Conservation (phyloP, 2,888 invertebrate species). For the Petrolisthes manimaculis region DNA sequence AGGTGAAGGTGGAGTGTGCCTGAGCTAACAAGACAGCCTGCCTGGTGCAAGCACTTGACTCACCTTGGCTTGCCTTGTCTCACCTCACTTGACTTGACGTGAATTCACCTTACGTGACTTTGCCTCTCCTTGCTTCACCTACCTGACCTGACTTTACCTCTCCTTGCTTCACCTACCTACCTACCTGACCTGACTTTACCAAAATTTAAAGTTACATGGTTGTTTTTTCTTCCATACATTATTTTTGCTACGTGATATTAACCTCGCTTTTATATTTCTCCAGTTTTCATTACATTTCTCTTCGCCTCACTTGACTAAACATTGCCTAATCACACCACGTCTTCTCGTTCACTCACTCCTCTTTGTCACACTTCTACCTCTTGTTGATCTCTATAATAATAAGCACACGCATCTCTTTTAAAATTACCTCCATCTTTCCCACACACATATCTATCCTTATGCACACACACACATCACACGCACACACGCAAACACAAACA, state of each 20-base stretch:
- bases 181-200: neutral
- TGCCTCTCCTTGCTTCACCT: neutral
- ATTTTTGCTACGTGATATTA: neutral
- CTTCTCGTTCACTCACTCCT: neutral
- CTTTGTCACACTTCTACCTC: neutral
- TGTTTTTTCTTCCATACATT: neutral
- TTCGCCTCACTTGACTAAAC: neutral
- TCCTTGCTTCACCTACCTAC: neutral
- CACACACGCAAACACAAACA: neutral
- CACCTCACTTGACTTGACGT: neutral
- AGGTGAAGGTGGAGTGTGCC: neutral
- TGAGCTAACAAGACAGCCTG: conserved; percentile 7
- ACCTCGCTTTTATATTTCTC: conserved; percentile 13
- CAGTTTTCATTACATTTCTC: neutral
- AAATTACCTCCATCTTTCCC: neutral
- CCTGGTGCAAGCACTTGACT: neutral
- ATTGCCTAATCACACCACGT: neutral
- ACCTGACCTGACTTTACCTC: neutral
- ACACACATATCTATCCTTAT: neutral
- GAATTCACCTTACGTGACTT: neutral
- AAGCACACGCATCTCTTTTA: neutral
- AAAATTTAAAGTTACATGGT: neutral
- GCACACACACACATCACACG: conserved; percentile 11
- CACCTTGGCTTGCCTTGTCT: neutral
- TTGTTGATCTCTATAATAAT: neutral